Evolutionary conservation across 2,888 invertebrate species (phyloP).

Genomic region (Drosophila macrothrix): DNA sequence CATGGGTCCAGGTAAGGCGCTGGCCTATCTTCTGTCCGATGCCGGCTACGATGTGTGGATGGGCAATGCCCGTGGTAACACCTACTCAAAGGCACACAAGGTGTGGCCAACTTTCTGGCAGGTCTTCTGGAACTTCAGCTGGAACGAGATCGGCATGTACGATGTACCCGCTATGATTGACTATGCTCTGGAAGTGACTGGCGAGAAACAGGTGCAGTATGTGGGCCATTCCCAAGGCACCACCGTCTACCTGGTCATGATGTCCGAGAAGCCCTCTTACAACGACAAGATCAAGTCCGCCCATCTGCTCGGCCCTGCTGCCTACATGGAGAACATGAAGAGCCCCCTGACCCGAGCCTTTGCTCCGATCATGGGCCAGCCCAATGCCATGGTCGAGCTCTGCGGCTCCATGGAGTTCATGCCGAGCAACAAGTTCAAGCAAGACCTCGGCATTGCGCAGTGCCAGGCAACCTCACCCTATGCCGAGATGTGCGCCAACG

Average conservation of each 20-base stretch:
- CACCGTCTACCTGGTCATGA: constrained; percentile 89
- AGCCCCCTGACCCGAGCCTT: constrained; percentile 83
- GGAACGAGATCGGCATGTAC: constrained; percentile 94
- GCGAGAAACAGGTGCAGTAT: constrained; percentile 86
- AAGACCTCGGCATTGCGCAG: constrained; percentile 84
- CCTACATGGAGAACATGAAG: constrained; percentile 85
- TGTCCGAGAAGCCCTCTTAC: constrained; percentile 66
- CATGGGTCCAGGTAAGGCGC: constrained; percentile 70
- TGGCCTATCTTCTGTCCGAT: constrained; percentile 86
- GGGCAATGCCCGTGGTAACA: constrained; percentile 92
- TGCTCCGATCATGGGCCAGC: constrained; percentile 72
- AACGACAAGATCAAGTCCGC: constrained; percentile 76
- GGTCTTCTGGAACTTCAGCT: constrained; percentile 87
- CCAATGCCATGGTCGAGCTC: constrained; percentile 76
- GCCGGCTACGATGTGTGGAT: constrained; percentile 92
- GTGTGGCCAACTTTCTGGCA: constrained; percentile 80
- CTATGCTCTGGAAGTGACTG: constrained; percentile 85
- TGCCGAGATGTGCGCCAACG: constrained; percentile 87
- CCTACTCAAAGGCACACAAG: constrained; percentile 86
- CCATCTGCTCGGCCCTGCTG: constrained; percentile 86
- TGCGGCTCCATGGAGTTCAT: constrained; percentile 78
- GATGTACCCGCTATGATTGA: constrained; percentile 95
- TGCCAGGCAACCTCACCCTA: constrained; percentile 84
- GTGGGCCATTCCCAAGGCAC: constrained; percentile 97
- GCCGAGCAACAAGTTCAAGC: constrained; percentile 74